Evolutionary conservation across 2,888 invertebrate species (phyloP).

Genomic region (Sisyra nigra): DNA sequence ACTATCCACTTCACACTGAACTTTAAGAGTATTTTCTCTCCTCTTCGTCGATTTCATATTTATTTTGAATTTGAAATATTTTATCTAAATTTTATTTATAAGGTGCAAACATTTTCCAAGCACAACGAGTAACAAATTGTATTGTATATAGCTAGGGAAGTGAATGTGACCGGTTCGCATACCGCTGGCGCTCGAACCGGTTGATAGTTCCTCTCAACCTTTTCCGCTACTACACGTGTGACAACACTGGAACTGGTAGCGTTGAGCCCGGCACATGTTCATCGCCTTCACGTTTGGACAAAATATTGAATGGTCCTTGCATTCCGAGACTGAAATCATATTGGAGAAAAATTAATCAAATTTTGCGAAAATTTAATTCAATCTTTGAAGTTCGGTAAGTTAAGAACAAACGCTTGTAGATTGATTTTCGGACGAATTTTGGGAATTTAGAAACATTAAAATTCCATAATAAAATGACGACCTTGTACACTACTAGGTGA

Average conservation of each 20-base stretch:
- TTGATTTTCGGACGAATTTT: too few species aligned
- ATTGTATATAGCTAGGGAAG: not conserved
- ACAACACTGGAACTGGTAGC: constrained; percentile 79
- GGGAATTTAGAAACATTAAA: too few species aligned
- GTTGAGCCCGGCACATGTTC: constrained; percentile 72
- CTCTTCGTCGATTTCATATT: too few species aligned
- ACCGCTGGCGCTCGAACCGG: not conserved
- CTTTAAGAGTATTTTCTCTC: too few species aligned
- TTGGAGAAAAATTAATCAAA: too few species aligned
- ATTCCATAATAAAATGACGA: too few species aligned
- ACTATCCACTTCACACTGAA: too few species aligned
- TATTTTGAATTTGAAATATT: not conserved
- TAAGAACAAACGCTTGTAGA: too few species aligned
- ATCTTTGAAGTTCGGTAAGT: constrained; percentile 8
- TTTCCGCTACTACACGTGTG: constrained; percentile 43
- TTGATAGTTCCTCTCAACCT: constrained; percentile 10
- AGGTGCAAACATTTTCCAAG: constrained; percentile 6
- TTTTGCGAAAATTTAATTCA: constrained; percentile 11
- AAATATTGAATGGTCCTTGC: constrained; percentile 67
- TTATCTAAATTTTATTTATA: constrained; percentile 1
- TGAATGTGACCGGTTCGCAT: not conserved
- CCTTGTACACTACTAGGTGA: too few species aligned
- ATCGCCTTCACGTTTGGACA: constrained; percentile 76
- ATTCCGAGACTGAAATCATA: constrained; percentile 44
- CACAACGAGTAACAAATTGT: constrained; percentile 7